These are phyloP conservation scores for Acyrthosiphon pisum DNA, from an alignment of 1,140 invertebrate genomes.

Conservation along the genomic window DNA sequence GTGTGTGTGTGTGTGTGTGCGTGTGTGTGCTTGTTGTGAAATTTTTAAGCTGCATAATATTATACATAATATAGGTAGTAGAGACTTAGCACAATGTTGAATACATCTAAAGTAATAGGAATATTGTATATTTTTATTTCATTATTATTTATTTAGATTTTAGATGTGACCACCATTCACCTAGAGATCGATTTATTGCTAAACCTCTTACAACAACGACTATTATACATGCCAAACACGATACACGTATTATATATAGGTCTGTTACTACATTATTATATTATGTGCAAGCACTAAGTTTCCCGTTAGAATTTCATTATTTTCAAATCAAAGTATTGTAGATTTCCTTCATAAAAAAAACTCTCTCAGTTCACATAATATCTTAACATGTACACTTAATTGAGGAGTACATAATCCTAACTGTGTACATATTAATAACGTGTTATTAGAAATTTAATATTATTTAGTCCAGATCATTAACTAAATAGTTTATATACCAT, in stretches of 20 bases:
- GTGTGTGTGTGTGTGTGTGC: neutral
- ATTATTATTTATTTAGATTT: neutral
- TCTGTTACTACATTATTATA: neutral
- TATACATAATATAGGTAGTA: neutral
- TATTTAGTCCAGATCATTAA: too few relatives aligned
- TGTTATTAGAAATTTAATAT: too few relatives aligned
- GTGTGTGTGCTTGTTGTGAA: neutral
- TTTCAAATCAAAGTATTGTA: neutral
- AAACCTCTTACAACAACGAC: neutral
- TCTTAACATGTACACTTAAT: too few relatives aligned
- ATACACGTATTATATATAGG: neutral
- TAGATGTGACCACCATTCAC: neutral
- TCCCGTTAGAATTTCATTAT: neutral
- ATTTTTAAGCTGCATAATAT: neutral
- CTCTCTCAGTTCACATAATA: neutral
- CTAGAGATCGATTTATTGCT: neutral
- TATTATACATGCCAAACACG: neutral
- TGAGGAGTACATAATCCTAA: too few relatives aligned
- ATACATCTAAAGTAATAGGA: neutral
- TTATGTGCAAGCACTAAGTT: neutral
- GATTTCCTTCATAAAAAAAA: neutral
- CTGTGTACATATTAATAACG: too few relatives aligned
- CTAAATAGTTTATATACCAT: too few relatives aligned
- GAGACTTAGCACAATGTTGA: neutral
- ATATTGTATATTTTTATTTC: neutral